Conservation (phyloP, 2,888 invertebrate species). For the Drosophila colorata region DNA sequence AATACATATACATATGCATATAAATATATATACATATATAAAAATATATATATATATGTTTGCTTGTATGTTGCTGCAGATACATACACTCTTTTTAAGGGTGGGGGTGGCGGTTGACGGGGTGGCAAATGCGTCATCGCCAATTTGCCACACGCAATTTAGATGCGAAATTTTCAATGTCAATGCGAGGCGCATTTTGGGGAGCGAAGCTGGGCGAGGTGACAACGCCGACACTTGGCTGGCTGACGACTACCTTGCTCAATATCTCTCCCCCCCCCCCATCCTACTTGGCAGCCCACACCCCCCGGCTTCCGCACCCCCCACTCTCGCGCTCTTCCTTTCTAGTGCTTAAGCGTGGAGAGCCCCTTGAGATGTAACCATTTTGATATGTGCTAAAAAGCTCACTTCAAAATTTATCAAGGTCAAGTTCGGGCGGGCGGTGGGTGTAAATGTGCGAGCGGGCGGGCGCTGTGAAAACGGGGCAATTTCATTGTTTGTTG, state of each 20-base stretch:
- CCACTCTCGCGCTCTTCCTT: not conserved
- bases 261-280: constrained; percentile 4
- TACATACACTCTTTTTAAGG: constrained; percentile 1
- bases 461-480: not conserved
- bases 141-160: constrained; percentile 73
- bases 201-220: constrained; percentile 31
- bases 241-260: constrained; percentile 21
- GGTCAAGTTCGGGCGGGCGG: constrained; percentile 71
- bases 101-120: constrained; percentile 10
- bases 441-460: not conserved
- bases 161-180: constrained; percentile 79
- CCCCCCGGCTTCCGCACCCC: not conserved
- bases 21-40: not conserved
- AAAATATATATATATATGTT: no score
- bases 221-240: constrained; percentile 46
- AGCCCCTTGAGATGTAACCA: constrained; percentile 74
- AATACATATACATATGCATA: constrained; percentile 9
- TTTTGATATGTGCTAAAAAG: constrained; percentile 80
- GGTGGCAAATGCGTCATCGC: constrained; percentile 72
- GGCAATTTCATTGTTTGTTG: constrained; percentile 63
- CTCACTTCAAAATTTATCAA: constrained; percentile 79
- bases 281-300: not conserved
- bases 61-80: constrained; percentile 6
- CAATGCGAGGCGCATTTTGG: constrained; percentile 48
- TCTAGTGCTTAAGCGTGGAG: constrained; percentile 14